phyloP scores from a whole-genome alignment of 2,113 vertebrate genomes.

The Passer montanus region DNA sequence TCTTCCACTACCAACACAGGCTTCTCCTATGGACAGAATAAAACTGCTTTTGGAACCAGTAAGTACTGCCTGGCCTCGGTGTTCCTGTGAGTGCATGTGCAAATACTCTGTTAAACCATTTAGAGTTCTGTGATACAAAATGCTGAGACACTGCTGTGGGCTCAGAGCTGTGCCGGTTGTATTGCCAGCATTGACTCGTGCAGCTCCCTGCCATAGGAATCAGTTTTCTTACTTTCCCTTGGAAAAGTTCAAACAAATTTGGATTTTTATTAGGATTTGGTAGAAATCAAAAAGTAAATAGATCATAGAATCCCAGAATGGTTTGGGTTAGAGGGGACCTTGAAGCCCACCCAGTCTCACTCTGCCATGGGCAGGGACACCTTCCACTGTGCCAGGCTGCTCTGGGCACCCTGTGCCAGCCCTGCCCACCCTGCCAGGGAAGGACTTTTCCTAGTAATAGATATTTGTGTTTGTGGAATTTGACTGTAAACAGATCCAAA shows the following conservation, averaged over 20 bases:
- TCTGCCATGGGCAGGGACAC: neutral
- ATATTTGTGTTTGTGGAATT: neutral
- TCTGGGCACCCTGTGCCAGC: neutral
- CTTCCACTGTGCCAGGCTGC: neutral
- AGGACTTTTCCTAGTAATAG: neutral
- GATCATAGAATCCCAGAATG: neutral
- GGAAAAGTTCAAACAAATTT: neutral
- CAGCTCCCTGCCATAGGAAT: neutral
- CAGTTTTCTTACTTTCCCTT: neutral
- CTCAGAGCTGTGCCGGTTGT: neutral
- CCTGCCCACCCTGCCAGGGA: neutral
- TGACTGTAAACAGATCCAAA: accelerated
- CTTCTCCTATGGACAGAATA: slow-evolving; percentile 89
- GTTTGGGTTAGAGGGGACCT: neutral
- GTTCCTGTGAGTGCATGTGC: accelerated
- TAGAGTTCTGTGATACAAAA: neutral
- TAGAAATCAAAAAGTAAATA: neutral
- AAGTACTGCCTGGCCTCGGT: slow-evolving; percentile 35
- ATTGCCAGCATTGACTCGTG: accelerated
- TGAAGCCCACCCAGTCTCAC: accelerated
- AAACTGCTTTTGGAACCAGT: slow-evolving; percentile 90
- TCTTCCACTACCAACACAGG: slow-evolving; percentile 82
- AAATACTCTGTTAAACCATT: neutral
- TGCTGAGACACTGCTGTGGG: neutral
- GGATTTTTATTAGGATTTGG: neutral